Conservation (phyloP, 1,140 invertebrate genomes). For the Zophobas morio region DNA sequence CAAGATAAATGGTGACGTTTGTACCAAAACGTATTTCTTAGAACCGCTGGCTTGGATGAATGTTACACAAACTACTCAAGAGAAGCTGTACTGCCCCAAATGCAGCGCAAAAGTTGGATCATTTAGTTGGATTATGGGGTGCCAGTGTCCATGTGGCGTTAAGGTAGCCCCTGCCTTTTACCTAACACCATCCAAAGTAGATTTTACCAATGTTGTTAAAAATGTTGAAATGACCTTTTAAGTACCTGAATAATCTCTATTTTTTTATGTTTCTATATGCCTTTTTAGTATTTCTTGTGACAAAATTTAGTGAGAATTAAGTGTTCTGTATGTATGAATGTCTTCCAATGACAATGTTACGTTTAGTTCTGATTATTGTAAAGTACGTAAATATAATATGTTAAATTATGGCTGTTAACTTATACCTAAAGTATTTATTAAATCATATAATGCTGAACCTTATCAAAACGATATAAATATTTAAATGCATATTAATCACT, state of each 20-base stretch:
- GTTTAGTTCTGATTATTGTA: too few species aligned
- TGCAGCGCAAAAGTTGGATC: conserved; percentile 85
- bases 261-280: not conserved
- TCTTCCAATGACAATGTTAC: too few species aligned
- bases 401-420: too few species aligned
- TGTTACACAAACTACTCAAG: conserved; percentile 78
- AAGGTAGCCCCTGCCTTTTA: conserved; percentile 90
- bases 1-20: conserved; percentile 68
- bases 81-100: conserved; percentile 88
- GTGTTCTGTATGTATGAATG: too few species aligned
- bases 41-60: conserved; percentile 90
- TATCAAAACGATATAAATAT: too few species aligned
- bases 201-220: conserved; percentile 88
- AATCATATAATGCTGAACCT: too few species aligned
- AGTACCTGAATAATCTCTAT: conserved; percentile 18
- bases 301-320: too few species aligned
- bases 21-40: conserved; percentile 82
- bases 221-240: conserved; percentile 88
- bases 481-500: too few species aligned
- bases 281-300: not conserved
- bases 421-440: too few species aligned
- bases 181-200: conserved; percentile 87
- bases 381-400: too few species aligned
- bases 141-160: conserved; percentile 86
- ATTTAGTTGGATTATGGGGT: conserved; percentile 88